Conservation (phyloP, 53 echinoderm and acorn worm species). For the Patiria pectinifera region DNA sequence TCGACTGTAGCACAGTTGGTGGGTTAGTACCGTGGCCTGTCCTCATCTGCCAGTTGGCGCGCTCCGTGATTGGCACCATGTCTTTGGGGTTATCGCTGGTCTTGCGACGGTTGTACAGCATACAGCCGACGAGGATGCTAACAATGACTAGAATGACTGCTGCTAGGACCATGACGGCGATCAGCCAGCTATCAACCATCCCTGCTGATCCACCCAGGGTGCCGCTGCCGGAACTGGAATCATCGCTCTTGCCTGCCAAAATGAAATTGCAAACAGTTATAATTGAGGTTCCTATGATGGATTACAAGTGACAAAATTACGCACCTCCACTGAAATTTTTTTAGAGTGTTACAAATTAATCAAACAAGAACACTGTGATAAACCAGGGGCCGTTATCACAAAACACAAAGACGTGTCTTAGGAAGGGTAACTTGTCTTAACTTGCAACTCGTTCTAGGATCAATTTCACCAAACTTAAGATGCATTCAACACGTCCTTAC, state of each 20-base stretch:
- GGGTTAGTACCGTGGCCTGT: slow-evolving; percentile 38
- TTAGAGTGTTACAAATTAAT: no score
- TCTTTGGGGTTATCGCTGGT: neutral
- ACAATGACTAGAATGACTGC: slow-evolving; percentile 63
- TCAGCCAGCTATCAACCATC: slow-evolving; percentile 58
- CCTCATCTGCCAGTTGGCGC: slow-evolving; percentile 64
- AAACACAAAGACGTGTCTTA: no score
- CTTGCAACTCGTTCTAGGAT: no score
- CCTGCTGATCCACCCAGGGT: neutral
- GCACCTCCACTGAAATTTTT: no score
- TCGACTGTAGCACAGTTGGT: neutral
- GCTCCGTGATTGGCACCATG: neutral
- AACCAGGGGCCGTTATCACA: no score
- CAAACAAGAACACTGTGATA: no score
- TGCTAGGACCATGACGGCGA: slow-evolving; percentile 57
- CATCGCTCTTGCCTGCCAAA: slow-evolving; percentile 4
- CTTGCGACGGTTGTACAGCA: slow-evolving; percentile 63
- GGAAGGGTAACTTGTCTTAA: no score
- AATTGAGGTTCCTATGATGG: neutral
- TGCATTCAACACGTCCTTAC: no score
- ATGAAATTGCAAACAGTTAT: neutral
- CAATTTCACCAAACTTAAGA: no score
- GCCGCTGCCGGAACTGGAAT: neutral
- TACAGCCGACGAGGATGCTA: slow-evolving; percentile 39
- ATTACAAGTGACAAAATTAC: no score